Percentiles rank a stretch among this genome's conserved stretches.
These are phyloP conservation scores for Alfaro cultratus DNA, from an alignment of 2,797 vertebrate genomes.

Conservation along the genomic window DNA sequence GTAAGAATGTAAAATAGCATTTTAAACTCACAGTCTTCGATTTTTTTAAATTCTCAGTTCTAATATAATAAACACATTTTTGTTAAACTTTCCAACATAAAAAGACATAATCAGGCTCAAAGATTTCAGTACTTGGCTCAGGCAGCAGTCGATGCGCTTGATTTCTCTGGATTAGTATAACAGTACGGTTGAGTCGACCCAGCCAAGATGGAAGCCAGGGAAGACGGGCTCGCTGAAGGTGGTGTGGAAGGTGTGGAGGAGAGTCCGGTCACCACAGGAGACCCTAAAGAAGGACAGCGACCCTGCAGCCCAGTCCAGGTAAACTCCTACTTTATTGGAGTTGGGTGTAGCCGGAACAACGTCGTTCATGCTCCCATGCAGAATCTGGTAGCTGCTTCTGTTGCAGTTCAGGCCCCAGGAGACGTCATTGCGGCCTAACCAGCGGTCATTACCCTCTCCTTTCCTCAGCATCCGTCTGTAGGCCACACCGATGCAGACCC, in stretches of 20 bases:
- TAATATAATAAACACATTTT: background rate
- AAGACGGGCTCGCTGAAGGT: slow-evolving; percentile 65
- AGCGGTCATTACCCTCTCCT: slow-evolving; percentile 56
- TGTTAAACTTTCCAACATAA: background rate
- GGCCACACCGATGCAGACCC: slow-evolving; percentile 56
- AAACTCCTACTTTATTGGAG: slow-evolving; percentile 59
- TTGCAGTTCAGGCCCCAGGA: slow-evolving; percentile 71
- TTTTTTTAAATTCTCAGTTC: background rate
- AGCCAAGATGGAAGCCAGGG: slow-evolving; percentile 64
- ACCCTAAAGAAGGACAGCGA: slow-evolving; percentile 57
- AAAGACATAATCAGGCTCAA: background rate
- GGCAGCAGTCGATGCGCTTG: background rate
- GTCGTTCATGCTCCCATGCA: slow-evolving; percentile 18
- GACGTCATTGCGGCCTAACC: slow-evolving; percentile 60
- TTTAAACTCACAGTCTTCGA: background rate
- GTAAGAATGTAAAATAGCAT: background rate
- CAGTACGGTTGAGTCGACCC: slow-evolving; percentile 53
- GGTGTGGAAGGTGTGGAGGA: slow-evolving; percentile 59
- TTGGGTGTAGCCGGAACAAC: background rate
- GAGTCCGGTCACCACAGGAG: slow-evolving; percentile 27
- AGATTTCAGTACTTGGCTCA: background rate
- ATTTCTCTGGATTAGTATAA: slow-evolving; percentile 35
- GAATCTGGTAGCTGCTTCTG: slow-evolving; percentile 34
- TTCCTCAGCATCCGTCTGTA: slow-evolving; percentile 65
- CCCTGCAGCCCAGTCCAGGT: slow-evolving; percentile 65